Base-by-base conservation (phyloP, 2,888 invertebrate genomes). In the Leptarthrus brevirostris region DNA sequence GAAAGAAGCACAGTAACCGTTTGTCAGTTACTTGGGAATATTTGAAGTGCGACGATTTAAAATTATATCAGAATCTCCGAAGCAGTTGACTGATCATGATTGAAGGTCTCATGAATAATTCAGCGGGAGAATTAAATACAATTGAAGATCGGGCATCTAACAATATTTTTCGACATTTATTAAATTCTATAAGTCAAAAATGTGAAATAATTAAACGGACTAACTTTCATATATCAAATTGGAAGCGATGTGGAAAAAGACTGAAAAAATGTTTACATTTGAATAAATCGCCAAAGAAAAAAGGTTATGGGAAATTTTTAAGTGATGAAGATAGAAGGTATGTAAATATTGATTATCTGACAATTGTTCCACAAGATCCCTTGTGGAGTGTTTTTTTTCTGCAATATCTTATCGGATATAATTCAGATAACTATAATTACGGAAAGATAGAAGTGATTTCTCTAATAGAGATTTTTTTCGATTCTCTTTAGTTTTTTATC, bases 241-340 rank as follows among this genome's bases (percentile, higher is more conserved):
- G 74, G 72, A 75, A 73, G 18, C 10, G 53, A 20, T 80, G 49
- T 76, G 81, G 75, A 70, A 79, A 77, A 80, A 81, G 77, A 76
- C 81, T 78, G 75, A 73, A 81, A 58, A 81, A 80, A 76, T 80
- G 82, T 54, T 81, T 86, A 56, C 81, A 81, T 76, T 78, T 87
- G 16, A 83, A 82, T 77, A 87, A 86, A 79, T 82, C 87, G 56
- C 87, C 87, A 5, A 88, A 87, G 77, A 83, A 83, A 74, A 86
- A 85, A 79, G 90, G 90, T 40, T 93, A 92, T 81, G 86, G 87
- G 77, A 86, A 87, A 79, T 88, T 92, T 82, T 83, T 90, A 49
- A 87, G 90, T 2, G 92, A 92, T 26, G 92, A 92, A 79, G 92
- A 93, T 81, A 88, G 88, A 85, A 91, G 91, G 90, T 91, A 77